Conservation (phyloP, 35 echinoderm and acorn worm genomes). For the Strongylocentrotus purpuratus region DNA sequence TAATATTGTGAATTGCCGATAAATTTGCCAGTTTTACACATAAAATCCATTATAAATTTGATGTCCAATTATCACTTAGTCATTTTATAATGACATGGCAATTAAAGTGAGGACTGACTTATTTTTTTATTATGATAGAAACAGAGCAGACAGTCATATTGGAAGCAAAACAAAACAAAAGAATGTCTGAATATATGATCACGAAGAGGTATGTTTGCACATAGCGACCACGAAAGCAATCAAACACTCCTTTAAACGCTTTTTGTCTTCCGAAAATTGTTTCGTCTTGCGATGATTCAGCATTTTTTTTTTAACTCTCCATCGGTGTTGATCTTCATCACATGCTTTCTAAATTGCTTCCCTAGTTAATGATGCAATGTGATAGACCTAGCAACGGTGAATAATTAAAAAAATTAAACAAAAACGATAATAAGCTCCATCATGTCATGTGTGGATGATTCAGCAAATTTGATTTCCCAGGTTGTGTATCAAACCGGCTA, state of each 20-base stretch:
- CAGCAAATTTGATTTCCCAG: too few relatives aligned
- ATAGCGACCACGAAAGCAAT: not conserved
- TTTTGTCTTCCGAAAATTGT: not conserved
- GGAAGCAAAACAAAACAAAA: not conserved
- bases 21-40: too few relatives aligned
- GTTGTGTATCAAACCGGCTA: too few relatives aligned
- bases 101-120: not conserved
- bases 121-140: not conserved
- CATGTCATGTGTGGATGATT: too few relatives aligned
- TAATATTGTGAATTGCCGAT: too few relatives aligned
- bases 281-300: not conserved
- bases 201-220: not conserved
- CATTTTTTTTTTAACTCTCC: not conserved
- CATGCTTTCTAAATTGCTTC: too few relatives aligned
- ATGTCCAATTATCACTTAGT: not conserved
- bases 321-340: not conserved
- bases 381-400: too few relatives aligned
- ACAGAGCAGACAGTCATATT: not conserved
- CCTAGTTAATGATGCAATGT: too few relatives aligned
- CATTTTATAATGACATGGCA: not conserved
- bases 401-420: too few relatives aligned
- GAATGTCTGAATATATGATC: not conserved
- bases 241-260: not conserved
- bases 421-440: too few relatives aligned
- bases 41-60: too few relatives aligned